Conservation (phyloP, 2,888 invertebrate genomes). For the Rotaria socialis region DNA sequence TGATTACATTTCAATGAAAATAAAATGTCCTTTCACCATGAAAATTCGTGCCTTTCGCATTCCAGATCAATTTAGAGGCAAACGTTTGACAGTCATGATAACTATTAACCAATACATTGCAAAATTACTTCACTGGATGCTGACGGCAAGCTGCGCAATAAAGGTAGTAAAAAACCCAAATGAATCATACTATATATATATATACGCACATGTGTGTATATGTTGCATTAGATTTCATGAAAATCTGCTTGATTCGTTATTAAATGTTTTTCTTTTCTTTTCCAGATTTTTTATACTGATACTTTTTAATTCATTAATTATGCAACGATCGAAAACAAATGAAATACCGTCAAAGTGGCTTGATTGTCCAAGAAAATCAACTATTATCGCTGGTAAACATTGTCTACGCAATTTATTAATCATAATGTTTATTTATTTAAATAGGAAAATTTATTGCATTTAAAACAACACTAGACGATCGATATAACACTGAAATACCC, state of each 20-base stretch:
- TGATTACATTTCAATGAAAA: neutral
- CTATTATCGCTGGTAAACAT: conserved; percentile 52
- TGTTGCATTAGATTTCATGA: too few species aligned
- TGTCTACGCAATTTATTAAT: neutral
- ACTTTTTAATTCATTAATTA: neutral
- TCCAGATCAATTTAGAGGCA: neutral
- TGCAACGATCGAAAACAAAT: neutral
- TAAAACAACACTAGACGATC: conserved; percentile 81
- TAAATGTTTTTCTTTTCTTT: too few species aligned
- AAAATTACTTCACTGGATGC: too few species aligned
- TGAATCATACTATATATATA: neutral
- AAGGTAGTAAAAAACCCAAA: neutral
- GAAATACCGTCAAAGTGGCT: conserved; percentile 61
- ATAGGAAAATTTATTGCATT: conserved; percentile 76
- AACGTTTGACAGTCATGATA: neutral
- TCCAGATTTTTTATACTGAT: neutral
- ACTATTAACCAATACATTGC: neutral
- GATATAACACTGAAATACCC: conserved; percentile 78
- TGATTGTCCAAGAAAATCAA: conserved; percentile 61
- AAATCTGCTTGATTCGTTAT: neutral
- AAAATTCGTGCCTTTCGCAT: too few species aligned
- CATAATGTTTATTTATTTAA: neutral
- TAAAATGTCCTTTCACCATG: neutral
- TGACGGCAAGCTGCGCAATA: neutral
- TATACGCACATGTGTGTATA: neutral